A percentile compares a stretch with the other conserved stretches of the same genome.
Evolutionary conservation across 1,140 invertebrate species (phyloP).

Genomic region (Bombus affinis): DNA sequence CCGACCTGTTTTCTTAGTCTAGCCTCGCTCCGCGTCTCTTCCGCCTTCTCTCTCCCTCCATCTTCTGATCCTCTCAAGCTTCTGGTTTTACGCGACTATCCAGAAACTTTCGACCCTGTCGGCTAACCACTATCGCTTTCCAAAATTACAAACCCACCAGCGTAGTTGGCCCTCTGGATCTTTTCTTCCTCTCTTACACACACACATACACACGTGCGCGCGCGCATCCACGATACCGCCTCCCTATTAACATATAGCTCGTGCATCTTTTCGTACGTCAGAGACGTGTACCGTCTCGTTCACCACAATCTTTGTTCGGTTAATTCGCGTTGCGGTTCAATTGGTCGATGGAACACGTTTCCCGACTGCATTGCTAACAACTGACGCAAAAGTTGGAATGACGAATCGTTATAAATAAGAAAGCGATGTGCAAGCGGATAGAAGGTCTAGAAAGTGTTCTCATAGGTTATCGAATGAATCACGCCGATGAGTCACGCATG

Average conservation of each 20-base stretch:
- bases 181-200: neutral
- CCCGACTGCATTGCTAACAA: neutral
- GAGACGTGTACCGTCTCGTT: neutral
- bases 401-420: slow-evolving; percentile 11
- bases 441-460: slow-evolving; percentile 16
- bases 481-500: slow-evolving; percentile 55
- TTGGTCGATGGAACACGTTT: neutral
- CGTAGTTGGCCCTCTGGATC: neutral
- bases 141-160: slow-evolving; percentile 25
- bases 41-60: slow-evolving; percentile 47
- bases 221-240: no score
- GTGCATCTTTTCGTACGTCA: neutral
- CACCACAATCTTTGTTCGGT: neutral
- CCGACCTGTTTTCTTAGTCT: slow-evolving; percentile 79
- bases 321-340: neutral
- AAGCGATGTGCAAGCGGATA: neutral
- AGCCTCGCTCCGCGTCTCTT: slow-evolving; percentile 63
- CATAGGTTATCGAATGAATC: slow-evolving; percentile 54
- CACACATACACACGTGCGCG: no score
- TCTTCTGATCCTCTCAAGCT: slow-evolving; percentile 61
- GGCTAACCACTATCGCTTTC: slow-evolving; percentile 28
- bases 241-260: neutral
- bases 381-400: neutral
- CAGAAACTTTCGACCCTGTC: slow-evolving; percentile 38
- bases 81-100: slow-evolving; percentile 76